A percentile compares a stretch with the other conserved stretches of the same genome.
phyloP scores from a whole-genome alignment of 2,797 vertebrate species.

The Otolemur crassicaudatus region DNA sequence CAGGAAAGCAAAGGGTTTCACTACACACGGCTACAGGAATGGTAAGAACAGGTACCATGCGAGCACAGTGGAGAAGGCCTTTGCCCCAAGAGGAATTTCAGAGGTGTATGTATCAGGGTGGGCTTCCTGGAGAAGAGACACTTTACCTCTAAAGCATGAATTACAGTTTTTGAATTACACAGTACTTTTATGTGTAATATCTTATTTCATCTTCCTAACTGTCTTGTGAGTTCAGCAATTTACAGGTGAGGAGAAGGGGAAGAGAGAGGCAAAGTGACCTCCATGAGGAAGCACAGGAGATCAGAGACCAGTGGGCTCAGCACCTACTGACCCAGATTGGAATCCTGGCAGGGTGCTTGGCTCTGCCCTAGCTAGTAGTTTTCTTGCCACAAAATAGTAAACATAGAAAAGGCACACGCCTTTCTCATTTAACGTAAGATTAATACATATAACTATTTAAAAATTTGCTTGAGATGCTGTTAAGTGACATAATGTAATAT shows the following conservation, averaged over 20 bases:
- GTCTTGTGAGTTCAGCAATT: background rate
- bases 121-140: background rate
- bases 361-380: background rate
- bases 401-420: background rate
- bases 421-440: background rate
- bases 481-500: background rate
- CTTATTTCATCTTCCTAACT: background rate
- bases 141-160: background rate
- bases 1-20: background rate
- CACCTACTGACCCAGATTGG: background rate
- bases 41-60: accelerated
- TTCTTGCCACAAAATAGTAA: background rate
- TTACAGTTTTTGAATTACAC: background rate
- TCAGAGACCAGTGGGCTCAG: background rate
- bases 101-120: background rate
- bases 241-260: background rate
- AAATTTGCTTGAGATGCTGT: background rate
- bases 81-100: background rate
- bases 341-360: background rate
- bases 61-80: background rate
- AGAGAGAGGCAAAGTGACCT: background rate
- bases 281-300: background rate
- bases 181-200: background rate
- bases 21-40: background rate
- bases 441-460: background rate